Evolutionary conservation across 2,888 invertebrate species (phyloP).

Genomic region (Sclerodermus sp.): DNA sequence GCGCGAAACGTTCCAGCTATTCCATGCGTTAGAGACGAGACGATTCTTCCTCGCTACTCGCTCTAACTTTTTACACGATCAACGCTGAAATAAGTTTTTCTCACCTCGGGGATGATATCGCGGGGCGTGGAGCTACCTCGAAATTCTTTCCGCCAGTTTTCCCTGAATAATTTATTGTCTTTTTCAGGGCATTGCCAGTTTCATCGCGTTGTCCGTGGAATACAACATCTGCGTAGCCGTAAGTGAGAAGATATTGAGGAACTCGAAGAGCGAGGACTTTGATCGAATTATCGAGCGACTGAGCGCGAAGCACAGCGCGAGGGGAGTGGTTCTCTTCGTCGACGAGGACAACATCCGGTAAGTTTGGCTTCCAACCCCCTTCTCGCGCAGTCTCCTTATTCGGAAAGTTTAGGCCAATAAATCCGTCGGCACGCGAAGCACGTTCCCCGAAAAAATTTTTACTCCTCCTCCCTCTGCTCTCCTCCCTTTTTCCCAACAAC

Average conservation of each 20-base stretch:
- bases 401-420: too few species aligned
- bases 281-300: conserved; percentile 65
- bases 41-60: neutral
- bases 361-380: conserved; percentile 3
- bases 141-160: too few species aligned
- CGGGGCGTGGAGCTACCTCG: too few species aligned
- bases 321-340: conserved; percentile 71
- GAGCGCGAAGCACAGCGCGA: conserved; percentile 63
- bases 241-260: conserved; percentile 64
- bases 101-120: too few species aligned
- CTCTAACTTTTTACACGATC: too few species aligned
- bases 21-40: neutral
- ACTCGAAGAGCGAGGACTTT: conserved; percentile 63
- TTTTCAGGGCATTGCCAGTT: conserved; percentile 65
- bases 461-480: too few species aligned
- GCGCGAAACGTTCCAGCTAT: neutral
- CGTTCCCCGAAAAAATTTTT: too few species aligned
- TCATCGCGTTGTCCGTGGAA: conserved; percentile 58
- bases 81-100: too few species aligned
- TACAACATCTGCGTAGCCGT: conserved; percentile 62
- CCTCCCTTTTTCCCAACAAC: too few species aligned
- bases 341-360: conserved; percentile 71
- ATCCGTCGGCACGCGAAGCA: too few species aligned
- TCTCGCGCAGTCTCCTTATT: too few species aligned
- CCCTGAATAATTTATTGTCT: neutral